Evolutionary conservation across 2,888 invertebrate species (phyloP), one percentile per base, ranked within the genome.

Genomic region (Philereme transversata): DNA sequence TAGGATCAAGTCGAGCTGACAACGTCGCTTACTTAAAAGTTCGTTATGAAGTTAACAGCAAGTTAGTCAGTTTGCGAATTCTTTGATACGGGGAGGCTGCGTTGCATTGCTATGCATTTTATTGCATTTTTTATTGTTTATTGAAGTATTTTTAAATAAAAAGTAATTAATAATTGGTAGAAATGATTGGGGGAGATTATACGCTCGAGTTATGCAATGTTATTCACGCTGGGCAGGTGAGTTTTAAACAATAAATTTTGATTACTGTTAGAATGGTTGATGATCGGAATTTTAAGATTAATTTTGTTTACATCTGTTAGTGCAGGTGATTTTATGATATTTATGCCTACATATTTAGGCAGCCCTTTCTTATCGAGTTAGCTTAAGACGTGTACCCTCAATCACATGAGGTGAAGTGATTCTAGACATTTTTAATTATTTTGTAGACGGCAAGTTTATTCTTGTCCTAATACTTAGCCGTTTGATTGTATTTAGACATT

Each of bases 201-300:
- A 95, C 96, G 52, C 92, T 98, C 80, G 98, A 98, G 82, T 93
- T 98, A 72, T 95, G 96, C 76, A 97, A 97, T 86, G 96, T 98
- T 60, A 97, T 96, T 78, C 97, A 98, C 84, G 97, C 97, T 40
- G 97, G 97, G 62, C 96, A 97, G 94, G 97, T 97, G 84, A 92
- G 93, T 84, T 35, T 9, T 4, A 38, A 8, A 55, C 63, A 60
- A n/a, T 48, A 33, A 10, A 49, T 44, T 43, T 43, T 9, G 5
- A 44, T 44, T 48, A 62, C 47, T 59, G 61, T 54, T 57, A 61
- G 33, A 44, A 40, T 40, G 40, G 8, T 43, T 43, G 38, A 6
- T n/a, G 10, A 5, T 6, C 43, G n/a, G 4, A 43, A 4, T 22
- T 45, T 22, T 11, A 5, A 22, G 22, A 22, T 45, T 22, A 8